These are phyloP conservation scores for Lepeophtheirus nordmannii DNA, from an alignment of 2,888 invertebrate species.

Conservation along the genomic window DNA sequence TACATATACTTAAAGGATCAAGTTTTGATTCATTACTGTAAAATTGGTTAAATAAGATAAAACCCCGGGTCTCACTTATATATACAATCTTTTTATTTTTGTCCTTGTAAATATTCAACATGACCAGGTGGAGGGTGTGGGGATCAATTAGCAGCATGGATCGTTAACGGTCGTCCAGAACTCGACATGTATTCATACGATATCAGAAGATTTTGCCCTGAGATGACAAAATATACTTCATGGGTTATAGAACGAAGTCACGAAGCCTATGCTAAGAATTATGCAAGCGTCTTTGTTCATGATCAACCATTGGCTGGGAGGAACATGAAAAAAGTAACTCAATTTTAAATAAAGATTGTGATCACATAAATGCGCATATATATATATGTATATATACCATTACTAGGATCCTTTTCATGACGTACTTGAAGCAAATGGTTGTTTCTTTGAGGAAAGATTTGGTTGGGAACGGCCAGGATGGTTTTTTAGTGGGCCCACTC, in stretches of 20 bases:
- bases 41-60: too few relatives aligned
- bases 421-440: constrained; percentile 55
- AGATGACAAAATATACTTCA: constrained; percentile 49
- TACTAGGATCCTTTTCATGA: constrained; percentile 47
- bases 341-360: neutral
- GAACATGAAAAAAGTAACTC: constrained; percentile 43
- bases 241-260: constrained; percentile 71
- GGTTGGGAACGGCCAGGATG: constrained; percentile 81
- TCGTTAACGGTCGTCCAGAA: constrained; percentile 61
- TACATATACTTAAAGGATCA: too few relatives aligned
- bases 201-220: constrained; percentile 49
- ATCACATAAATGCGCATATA: neutral
- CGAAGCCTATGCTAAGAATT: constrained; percentile 76
- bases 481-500: constrained; percentile 44
- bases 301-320: constrained; percentile 69
- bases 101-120: constrained; percentile 49
- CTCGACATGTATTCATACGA: constrained; percentile 54
- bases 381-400: too few relatives aligned
- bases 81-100: too few relatives aligned
- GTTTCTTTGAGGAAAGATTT: constrained; percentile 70
- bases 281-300: constrained; percentile 61
- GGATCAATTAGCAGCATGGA: constrained; percentile 70
- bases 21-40: too few relatives aligned
- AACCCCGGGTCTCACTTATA: too few relatives aligned
- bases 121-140: constrained; percentile 77